A percentile compares a stretch with the other conserved stretches of the same genome.
phyloP scores from a whole-genome alignment of 2,113 vertebrate species.

The Rhynchomys soricoides region DNA sequence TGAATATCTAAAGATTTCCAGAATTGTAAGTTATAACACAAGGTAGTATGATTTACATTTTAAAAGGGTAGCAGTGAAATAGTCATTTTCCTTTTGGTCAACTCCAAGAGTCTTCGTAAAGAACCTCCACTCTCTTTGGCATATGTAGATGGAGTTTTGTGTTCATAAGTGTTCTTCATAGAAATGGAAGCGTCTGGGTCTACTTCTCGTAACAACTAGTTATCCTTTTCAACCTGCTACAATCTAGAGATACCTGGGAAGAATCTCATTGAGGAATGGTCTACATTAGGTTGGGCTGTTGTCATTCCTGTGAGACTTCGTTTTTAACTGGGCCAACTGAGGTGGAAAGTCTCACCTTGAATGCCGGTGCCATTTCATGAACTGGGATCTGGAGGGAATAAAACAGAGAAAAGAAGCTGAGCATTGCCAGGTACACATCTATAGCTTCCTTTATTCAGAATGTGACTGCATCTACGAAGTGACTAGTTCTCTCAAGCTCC shows the following conservation, averaged over 20 bases:
- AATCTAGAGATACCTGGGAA: neutral
- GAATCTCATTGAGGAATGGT: neutral
- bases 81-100: neutral
- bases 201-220: too few relatives aligned
- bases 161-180: neutral
- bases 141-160: neutral
- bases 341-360: neutral
- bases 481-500: neutral
- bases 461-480: neutral
- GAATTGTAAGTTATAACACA: neutral
- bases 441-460: neutral
- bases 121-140: neutral
- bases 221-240: neutral
- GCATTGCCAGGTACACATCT: neutral
- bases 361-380: neutral
- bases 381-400: neutral
- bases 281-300: neutral
- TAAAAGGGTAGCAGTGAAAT: neutral
- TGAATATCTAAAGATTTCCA: slow-evolving; percentile 15
- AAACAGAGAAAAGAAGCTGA: too few relatives aligned
- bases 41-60: neutral
- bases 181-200: neutral
- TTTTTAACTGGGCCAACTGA: neutral
- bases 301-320: neutral
- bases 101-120: slow-evolving; percentile 19